phyloP scores from a whole-genome alignment of 2,888 invertebrate species.

The Eristalis tenax region DNA sequence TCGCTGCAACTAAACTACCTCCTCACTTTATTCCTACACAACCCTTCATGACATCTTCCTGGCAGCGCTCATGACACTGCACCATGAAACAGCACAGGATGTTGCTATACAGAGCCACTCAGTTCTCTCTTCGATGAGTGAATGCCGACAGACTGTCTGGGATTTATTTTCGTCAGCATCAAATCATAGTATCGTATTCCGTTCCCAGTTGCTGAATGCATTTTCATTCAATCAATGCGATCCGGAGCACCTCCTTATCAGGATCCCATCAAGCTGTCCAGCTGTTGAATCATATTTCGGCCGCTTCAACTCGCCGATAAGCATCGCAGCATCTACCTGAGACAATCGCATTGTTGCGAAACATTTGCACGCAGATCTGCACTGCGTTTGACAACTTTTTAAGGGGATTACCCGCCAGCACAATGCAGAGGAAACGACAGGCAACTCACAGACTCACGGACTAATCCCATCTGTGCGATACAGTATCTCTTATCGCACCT shows the following conservation, averaged over 20 bases:
- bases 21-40: too few relatives aligned
- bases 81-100: too few relatives aligned
- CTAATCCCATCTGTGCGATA: conserved; percentile 28
- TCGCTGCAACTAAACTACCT: too few relatives aligned
- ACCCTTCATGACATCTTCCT: too few relatives aligned
- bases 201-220: not conserved
- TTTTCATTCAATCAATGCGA: not conserved
- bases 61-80: too few relatives aligned
- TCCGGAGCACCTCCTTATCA: not conserved
- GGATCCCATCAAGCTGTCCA: not conserved
- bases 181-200: not conserved
- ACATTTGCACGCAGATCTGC: conserved; percentile 46
- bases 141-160: not conserved
- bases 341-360: conserved; percentile 28
- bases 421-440: conserved; percentile 10
- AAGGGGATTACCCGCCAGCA: conserved; percentile 29
- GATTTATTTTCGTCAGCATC: not conserved
- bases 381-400: conserved; percentile 33
- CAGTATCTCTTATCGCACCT: conserved; percentile 50
- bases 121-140: too few relatives aligned
- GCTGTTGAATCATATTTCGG: conserved; percentile 47
- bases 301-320: not conserved
- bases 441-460: not conserved
- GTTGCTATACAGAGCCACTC: too few relatives aligned
- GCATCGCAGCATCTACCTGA: not conserved